Evolutionary conservation across 1,140 invertebrate species (phyloP), one percentile per base, ranked within the genome.

Genomic region (Pentalonia nigronervosa): DNA sequence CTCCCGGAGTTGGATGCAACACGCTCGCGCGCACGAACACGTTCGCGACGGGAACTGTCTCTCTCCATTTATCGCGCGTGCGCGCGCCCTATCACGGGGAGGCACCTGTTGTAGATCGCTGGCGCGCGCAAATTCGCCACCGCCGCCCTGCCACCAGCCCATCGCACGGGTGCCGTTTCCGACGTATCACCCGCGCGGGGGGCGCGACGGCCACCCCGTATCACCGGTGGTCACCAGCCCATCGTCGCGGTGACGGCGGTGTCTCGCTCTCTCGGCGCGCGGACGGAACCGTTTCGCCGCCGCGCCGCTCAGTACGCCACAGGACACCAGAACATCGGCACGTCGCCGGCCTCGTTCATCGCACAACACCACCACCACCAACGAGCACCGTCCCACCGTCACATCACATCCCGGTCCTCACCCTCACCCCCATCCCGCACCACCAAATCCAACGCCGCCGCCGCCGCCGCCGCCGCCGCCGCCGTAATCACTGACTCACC

Each of bases 71-170:
- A 41, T 11, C 56, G 20, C 23, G 36, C 23, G 41, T 25, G 41
- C 83, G 25, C 83, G 17, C 30, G 7, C 86, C 7, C 86, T 20
- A 50, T n/a, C 60, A 20, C 8, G 11, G 41, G 17, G 36, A 89
- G 23, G 88, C 88, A 90, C 88, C 88, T 90, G 88, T 90, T 90
- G 88, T 90, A 89, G 48, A 56, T 90, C 36, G 60, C 60, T 48
- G 48, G 88, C 88, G 86, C n/a, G n/a, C 88, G n/a, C 88, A 21
- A 88, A 20, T 90, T 50, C 20, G 34, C 25, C 21, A 6, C 50
- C 48, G 14, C n/a, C 21, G 11, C 23, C 14, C 47, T 0, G n/a
- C 30, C 45, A 0, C 14, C 45, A 1, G 3, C 21, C 21, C 48
- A 20, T 9, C 30, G 17, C 48, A 8, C 20, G 41, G 41, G 34